These are phyloP conservation scores for Perca flavescens DNA, from an alignment of 2,113 vertebrate genomes.

Conservation along the genomic window DNA sequence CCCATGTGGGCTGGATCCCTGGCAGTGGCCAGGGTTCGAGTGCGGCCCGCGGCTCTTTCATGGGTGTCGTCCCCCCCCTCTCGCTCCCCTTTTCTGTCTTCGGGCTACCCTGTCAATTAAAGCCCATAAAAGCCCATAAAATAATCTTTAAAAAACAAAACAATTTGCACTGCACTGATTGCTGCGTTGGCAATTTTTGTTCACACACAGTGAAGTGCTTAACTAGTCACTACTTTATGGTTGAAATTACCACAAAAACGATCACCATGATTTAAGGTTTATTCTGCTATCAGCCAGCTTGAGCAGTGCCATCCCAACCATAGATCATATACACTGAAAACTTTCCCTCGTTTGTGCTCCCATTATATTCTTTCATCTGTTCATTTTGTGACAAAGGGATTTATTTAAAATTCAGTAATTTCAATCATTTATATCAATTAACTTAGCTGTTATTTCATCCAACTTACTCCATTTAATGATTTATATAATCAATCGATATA, in stretches of 20 bases:
- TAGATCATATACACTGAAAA: background rate
- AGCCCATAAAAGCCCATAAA: too few relatives aligned
- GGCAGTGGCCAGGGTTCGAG: too few relatives aligned
- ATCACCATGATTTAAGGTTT: conserved; percentile 11
- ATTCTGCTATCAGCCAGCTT: background rate
- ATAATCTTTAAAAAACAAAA: too few relatives aligned
- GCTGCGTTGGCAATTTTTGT: conserved; percentile 21
- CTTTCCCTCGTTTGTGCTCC: background rate
- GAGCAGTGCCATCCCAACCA: background rate
- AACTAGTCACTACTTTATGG: conserved; percentile 18
- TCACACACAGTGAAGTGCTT: conserved; percentile 1
- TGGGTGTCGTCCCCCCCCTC: too few relatives aligned
- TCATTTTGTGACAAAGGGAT: background rate
- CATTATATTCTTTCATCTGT: background rate
- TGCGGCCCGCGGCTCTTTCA: too few relatives aligned
- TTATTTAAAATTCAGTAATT: background rate
- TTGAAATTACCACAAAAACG: conserved; percentile 28
- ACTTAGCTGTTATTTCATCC: background rate
- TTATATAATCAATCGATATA: background rate
- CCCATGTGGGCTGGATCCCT: too few relatives aligned
- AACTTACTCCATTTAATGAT: conserved; percentile 5
- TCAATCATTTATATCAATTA: background rate
- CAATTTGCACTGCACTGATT: too few relatives aligned
- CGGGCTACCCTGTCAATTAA: too few relatives aligned
- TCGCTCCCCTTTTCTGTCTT: too few relatives aligned